phyloP scores from a whole-genome alignment of 2,888 invertebrate genomes.

The Hirtodrosophila alboralis region DNA sequence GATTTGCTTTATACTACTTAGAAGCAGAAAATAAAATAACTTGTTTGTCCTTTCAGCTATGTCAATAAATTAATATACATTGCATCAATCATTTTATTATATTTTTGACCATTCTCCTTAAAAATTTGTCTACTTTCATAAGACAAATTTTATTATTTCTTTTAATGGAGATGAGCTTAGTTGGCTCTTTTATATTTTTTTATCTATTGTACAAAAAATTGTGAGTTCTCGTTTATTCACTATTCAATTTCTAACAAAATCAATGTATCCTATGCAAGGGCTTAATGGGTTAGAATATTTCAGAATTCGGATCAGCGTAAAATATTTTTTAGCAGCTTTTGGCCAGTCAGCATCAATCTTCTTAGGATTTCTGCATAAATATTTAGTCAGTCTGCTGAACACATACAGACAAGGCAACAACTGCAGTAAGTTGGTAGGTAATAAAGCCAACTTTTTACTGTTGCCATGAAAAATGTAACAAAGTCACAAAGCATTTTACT shows the following conservation, averaged over 20 bases:
- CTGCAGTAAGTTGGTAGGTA: conserved; percentile 65
- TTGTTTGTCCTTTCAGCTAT: too few relatives aligned
- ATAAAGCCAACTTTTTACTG: conserved; percentile 72
- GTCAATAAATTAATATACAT: too few relatives aligned
- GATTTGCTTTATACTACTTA: too few relatives aligned
- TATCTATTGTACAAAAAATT: too few relatives aligned
- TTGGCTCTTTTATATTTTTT: neutral
- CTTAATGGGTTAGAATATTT: conserved; percentile 32
- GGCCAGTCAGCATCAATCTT: conserved; percentile 26
- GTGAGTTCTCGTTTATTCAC: neutral
- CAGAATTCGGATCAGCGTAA: conserved; percentile 47
- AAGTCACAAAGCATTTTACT: conserved; percentile 73
- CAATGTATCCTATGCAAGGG: conserved; percentile 10
- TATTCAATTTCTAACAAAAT: conserved; percentile 5
- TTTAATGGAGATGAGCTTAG: too few relatives aligned
- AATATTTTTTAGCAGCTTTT: conserved; percentile 57
- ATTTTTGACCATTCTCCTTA: too few relatives aligned
- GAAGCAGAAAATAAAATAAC: too few relatives aligned
- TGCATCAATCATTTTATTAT: too few relatives aligned
- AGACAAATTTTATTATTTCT: too few relatives aligned
- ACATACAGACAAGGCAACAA: conserved; percentile 11
- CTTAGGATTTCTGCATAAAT: too few relatives aligned
- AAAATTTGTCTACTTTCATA: neutral
- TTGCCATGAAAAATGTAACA: conserved; percentile 71
- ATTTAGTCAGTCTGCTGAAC: neutral